A percentile compares a stretch with the other conserved stretches of the same genome.
Evolutionary conservation across 64 coral and sea anemone species (phyloP).

Genomic region (Stichodactyla helianthus): DNA sequence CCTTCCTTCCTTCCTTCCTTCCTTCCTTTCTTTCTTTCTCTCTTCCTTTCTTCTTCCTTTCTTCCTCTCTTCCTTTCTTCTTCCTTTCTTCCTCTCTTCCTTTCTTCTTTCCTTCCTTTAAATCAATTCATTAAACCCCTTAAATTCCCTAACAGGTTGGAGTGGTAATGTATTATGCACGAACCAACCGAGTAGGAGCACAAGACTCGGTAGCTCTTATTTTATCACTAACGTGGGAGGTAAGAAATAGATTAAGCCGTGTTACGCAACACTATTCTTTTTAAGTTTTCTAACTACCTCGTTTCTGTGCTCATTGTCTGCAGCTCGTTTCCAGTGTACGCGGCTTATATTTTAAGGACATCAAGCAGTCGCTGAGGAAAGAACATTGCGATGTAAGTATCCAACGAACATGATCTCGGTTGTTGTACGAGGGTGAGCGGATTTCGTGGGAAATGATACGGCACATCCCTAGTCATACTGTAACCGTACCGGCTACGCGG

Average conservation of each 20-base stretch:
- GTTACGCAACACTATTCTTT: no score
- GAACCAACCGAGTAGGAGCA: constrained; percentile 74
- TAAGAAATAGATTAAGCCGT: constrained; percentile 12
- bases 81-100: not conserved
- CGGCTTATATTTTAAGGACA: constrained; percentile 88
- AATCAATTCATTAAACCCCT: not conserved
- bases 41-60: not conserved
- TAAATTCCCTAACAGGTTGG: constrained; percentile 55
- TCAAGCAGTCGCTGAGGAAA: constrained; percentile 85
- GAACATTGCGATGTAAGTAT: constrained; percentile 92
- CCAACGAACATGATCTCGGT: no score
- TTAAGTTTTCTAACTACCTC: no score
- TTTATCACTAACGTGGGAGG: constrained; percentile 89
- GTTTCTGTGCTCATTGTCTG: not conserved
- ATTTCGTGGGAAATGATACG: no score
- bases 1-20: not conserved
- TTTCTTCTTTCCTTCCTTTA: not conserved
- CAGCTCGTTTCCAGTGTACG: constrained; percentile 88
- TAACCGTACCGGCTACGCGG: no score
- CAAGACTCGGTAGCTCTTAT: constrained; percentile 85
- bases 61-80: not conserved
- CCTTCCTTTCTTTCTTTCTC: not conserved
- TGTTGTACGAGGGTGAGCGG: no score
- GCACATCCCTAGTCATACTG: no score
- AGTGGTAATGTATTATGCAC: constrained; percentile 93